Percentiles rank a stretch among this genome's conserved stretches.
Conservation (phyloP, 2,113 vertebrate species). For the Rutilus rutilus region DNA sequence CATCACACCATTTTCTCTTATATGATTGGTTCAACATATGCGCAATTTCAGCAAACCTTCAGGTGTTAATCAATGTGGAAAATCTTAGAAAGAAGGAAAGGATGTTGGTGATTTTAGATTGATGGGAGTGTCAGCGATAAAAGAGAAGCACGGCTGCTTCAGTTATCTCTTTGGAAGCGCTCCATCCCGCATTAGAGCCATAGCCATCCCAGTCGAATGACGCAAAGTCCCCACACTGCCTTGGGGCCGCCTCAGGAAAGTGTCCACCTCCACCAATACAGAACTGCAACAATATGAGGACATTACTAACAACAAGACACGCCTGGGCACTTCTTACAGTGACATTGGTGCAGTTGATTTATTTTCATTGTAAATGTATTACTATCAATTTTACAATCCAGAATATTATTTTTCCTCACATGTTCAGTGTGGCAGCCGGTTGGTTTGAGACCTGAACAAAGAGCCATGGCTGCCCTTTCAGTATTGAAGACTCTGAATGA, state of each 20-base stretch:
- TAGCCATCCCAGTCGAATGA: conserved; percentile 62
- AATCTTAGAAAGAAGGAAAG: not conserved
- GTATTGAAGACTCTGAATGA: too few relatives aligned
- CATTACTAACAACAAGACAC: not conserved
- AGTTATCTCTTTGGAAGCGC: conserved; percentile 57
- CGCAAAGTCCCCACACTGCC: conserved; percentile 61
- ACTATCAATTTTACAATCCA: not conserved
- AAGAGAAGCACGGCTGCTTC: conserved; percentile 61
- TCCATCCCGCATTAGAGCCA: conserved; percentile 55
- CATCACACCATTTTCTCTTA: too few relatives aligned
- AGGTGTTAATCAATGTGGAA: not conserved
- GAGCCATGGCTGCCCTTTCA: too few relatives aligned
- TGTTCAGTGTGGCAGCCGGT: too few relatives aligned
- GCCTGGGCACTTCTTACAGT: too few relatives aligned
- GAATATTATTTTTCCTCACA: too few relatives aligned
- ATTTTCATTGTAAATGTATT: too few relatives aligned
- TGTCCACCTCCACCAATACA: conserved; percentile 63
- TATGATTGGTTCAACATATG: too few relatives aligned
- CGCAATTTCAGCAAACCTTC: not conserved
- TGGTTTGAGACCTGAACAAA: conserved; percentile 60
- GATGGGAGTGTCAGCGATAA: conserved; percentile 33
- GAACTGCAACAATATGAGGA: conserved; percentile 46
- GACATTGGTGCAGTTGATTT: too few relatives aligned
- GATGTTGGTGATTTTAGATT: not conserved
- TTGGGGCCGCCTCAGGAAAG: conserved; percentile 51